Conservation (phyloP, 2,888 invertebrate genomes). For the Cyrtodaria siliqua region DNA sequence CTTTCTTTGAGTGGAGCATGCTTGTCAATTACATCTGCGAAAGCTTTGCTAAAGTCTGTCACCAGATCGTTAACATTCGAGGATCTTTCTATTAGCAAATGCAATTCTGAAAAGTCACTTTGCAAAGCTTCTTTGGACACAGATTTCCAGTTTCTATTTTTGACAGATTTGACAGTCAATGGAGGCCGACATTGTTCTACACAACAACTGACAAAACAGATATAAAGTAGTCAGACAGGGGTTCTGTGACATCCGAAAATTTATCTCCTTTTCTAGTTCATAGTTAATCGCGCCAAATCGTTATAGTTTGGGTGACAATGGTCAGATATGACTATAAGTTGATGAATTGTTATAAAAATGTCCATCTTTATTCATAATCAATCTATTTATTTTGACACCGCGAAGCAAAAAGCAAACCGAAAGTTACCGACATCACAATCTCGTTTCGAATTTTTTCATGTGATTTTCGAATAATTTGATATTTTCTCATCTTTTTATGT, state of each 20-base stretch:
- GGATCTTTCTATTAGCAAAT: neutral
- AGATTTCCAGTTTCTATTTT: slow-evolving; percentile 33
- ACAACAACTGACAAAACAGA: slow-evolving; percentile 33
- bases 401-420: too few relatives aligned
- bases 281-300: too few relatives aligned
- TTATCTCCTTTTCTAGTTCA: slow-evolving; percentile 15
- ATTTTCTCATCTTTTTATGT: too few relatives aligned
- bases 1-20: slow-evolving; percentile 37
- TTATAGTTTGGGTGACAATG: too few relatives aligned
- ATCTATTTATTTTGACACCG: too few relatives aligned
- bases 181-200: slow-evolving; percentile 39
- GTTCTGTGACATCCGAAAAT: slow-evolving; percentile 12
- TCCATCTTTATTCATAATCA: too few relatives aligned
- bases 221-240: slow-evolving; percentile 17
- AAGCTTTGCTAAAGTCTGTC: slow-evolving; percentile 21
- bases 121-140: slow-evolving; percentile 19
- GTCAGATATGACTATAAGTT: too few relatives aligned
- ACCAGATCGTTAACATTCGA: slow-evolving; percentile 29
- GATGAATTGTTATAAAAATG: too few relatives aligned
- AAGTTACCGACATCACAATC: too few relatives aligned
- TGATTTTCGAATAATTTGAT: too few relatives aligned
- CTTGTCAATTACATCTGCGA: slow-evolving; percentile 25
- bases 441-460: too few relatives aligned
- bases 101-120: slow-evolving; percentile 22
- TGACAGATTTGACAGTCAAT: slow-evolving; percentile 12